Conservation (phyloP, 2,113 vertebrate genomes). For the Cisticola juncidis region DNA sequence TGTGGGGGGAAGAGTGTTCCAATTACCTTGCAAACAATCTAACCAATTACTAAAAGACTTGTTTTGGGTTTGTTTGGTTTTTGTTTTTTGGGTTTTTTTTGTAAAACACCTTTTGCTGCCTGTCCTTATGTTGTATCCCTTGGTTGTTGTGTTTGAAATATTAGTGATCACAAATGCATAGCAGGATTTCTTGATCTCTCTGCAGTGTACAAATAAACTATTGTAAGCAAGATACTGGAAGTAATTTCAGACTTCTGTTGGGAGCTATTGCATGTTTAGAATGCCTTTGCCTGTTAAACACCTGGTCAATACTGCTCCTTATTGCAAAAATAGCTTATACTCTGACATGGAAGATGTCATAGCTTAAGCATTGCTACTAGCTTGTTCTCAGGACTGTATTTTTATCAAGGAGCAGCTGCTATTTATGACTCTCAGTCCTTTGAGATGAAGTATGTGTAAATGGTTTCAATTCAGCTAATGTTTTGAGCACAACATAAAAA, state of each 20-base stretch:
- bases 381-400: slow-evolving; percentile 63
- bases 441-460: slow-evolving; percentile 53
- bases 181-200: slow-evolving; percentile 64
- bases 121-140: slow-evolving; percentile 64
- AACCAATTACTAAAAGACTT: slow-evolving; percentile 40
- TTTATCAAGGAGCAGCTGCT: slow-evolving; percentile 60
- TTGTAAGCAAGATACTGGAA: slow-evolving; percentile 75
- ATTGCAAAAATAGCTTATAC: slow-evolving; percentile 56
- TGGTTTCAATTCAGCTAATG: slow-evolving; percentile 34
- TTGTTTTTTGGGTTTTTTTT: background rate
- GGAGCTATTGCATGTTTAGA: slow-evolving; percentile 59
- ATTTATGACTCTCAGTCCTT: slow-evolving; percentile 57
- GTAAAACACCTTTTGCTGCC: slow-evolving; percentile 56
- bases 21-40: slow-evolving; percentile 31
- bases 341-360: slow-evolving; percentile 55
- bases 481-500: slow-evolving; percentile 47
- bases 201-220: slow-evolving; percentile 74
- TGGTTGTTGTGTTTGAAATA: slow-evolving; percentile 68
- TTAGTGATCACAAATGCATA: slow-evolving; percentile 68
- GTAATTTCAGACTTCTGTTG: slow-evolving; percentile 71
- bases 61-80: background rate
- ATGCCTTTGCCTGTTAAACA: slow-evolving; percentile 54
- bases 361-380: slow-evolving; percentile 58
- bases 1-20: background rate
- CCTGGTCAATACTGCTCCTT: slow-evolving; percentile 54